phyloP scores from a whole-genome alignment of 2,888 invertebrate species.

The Cryptophagus acutangulus region DNA sequence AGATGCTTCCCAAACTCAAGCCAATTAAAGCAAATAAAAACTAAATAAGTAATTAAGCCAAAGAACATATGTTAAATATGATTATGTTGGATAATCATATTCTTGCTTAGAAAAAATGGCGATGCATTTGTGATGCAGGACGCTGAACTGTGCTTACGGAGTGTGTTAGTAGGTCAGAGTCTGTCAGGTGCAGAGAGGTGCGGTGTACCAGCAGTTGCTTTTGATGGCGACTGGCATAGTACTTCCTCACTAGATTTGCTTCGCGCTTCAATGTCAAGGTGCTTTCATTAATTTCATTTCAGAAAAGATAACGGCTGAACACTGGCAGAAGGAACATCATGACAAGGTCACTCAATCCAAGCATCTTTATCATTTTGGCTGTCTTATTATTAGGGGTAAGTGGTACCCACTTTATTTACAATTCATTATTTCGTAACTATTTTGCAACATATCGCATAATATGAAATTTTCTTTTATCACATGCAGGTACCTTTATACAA shows the following conservation, averaged over 20 bases:
- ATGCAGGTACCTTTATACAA: too few relatives aligned
- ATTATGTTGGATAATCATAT: slow-evolving; percentile 3
- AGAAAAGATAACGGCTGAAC: slow-evolving; percentile 38
- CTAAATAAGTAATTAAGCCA: too few relatives aligned
- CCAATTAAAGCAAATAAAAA: too few relatives aligned
- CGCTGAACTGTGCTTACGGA: slow-evolving; percentile 42
- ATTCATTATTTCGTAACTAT: too few relatives aligned
- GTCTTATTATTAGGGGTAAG: slow-evolving; percentile 39
- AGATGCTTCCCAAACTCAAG: too few relatives aligned
- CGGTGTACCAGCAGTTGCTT: slow-evolving; percentile 15
- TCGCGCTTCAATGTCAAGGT: slow-evolving; percentile 32
- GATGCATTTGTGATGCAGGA: slow-evolving; percentile 32
- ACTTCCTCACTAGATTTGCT: slow-evolving; percentile 21
- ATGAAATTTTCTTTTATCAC: too few relatives aligned
- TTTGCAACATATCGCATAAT: too few relatives aligned
- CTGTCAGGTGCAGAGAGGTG: slow-evolving; percentile 39
- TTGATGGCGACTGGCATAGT: slow-evolving; percentile 12
- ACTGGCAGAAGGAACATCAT: slow-evolving; percentile 36
- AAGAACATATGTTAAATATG: too few relatives aligned
- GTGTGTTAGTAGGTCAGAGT: slow-evolving; percentile 48
- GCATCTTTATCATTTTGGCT: slow-evolving; percentile 33
- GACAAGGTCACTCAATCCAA: slow-evolving; percentile 37
- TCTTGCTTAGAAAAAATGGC: slow-evolving; percentile 18
- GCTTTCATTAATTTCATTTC: slow-evolving; percentile 42
- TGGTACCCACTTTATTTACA: not conserved